Conservation (phyloP, 2,113 vertebrate species). For the Chloebia gouldiae region DNA sequence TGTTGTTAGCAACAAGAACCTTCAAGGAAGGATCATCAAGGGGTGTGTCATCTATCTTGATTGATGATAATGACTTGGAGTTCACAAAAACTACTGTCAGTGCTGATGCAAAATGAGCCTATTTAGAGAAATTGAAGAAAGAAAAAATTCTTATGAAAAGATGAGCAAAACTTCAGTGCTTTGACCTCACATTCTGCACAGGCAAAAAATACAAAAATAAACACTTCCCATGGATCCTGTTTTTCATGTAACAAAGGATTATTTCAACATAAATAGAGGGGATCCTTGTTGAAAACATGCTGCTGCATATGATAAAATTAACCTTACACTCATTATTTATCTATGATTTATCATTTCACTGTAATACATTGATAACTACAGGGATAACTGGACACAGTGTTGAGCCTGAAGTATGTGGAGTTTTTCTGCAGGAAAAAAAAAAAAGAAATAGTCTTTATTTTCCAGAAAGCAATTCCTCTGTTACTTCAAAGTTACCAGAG, state of each 20-base stretch:
- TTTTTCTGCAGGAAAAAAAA: background rate
- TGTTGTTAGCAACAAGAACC: slow-evolving; percentile 84
- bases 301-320: background rate
- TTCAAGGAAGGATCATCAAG: slow-evolving; percentile 85
- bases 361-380: background rate
- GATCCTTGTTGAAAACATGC: background rate
- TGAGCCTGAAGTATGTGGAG: background rate
- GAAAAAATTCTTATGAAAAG: background rate
- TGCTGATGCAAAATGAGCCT: slow-evolving; percentile 83
- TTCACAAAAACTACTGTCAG: slow-evolving; percentile 85
- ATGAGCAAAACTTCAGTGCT: background rate
- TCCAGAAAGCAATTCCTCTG: background rate
- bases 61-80: slow-evolving; percentile 82
- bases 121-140: background rate
- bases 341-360: background rate
- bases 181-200: background rate
- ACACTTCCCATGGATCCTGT: background rate
- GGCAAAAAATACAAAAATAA: background rate
- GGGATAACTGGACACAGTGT: background rate
- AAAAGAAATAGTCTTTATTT: background rate
- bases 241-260: background rate
- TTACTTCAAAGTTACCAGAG: background rate
- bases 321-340: background rate
- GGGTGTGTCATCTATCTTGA: slow-evolving; percentile 83
- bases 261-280: background rate